Evolutionary conservation across 35 echinoderm and acorn worm genomes (phyloP), one percentile per base, ranked within the genome.

Genomic region (Lytechinus pictus): DNA sequence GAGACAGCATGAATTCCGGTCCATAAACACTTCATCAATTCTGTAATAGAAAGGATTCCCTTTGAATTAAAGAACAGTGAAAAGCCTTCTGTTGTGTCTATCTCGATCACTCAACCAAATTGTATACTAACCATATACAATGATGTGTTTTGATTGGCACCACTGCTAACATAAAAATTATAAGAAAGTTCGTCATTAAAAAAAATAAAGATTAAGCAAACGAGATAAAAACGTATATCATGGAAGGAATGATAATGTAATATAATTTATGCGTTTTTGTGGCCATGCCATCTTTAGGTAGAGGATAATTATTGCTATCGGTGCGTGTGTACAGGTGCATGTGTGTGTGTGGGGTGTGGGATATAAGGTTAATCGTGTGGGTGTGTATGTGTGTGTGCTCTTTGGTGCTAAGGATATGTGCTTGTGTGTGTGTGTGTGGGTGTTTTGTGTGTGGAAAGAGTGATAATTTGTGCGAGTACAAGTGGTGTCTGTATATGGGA

Each of bases 1-100:
- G 88, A 90, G 88, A 90, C 88, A 90, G 88, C 28, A 90, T 44
- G 52, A 90, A 90, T 16, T 79, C 66, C 66, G 66, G 66, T 79
- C 16, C n/a, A 90, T 52, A 90, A 90, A 52, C 88, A 90, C 88
- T 52, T 21, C 11, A 52, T 52, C 88, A 90, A 89, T 71, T 52
- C 88, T 52, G 88, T 33, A 44, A 90, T 13, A 33, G 28, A 54
- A 44, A 90, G 88, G 88, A 90, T 90, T 90, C 88, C 88, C 16
- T 90, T 52, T 90, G 29, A 90, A 54, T 54, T 52, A 54, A 44
- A 28, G 0, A 19, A 90, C 87, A 89, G 28, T 89, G 87, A 33
- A 28, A 90, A 90, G 88, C 88, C 27, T 90, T 90, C 28, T 44
- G 28, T 90, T 90, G 28, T 90, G n/a, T 90, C 88, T 13, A 54